phyloP scores from a whole-genome alignment of 2,797 vertebrate species.

The Lepilemur septentrionalis region DNA sequence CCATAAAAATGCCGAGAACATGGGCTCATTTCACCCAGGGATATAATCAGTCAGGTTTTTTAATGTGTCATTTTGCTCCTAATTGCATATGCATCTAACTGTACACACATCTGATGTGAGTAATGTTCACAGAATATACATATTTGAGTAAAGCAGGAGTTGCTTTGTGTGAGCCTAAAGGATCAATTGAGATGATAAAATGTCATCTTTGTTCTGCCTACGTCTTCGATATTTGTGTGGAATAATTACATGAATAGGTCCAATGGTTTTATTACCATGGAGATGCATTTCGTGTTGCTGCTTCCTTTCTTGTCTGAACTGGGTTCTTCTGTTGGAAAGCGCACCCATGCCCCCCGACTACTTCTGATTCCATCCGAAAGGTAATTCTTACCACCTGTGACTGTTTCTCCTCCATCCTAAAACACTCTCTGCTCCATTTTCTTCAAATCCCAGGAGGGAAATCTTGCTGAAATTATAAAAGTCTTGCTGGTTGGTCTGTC shows the following conservation, averaged over 20 bases:
- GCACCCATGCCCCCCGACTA: fast-evolving
- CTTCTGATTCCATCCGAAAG: background rate
- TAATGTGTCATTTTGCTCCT: background rate
- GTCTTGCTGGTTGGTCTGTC: fast-evolving
- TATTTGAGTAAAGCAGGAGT: background rate
- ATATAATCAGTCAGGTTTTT: background rate
- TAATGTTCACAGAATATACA: background rate
- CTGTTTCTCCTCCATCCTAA: background rate
- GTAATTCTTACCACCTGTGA: background rate
- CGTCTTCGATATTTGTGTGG: background rate
- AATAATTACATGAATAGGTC: constrained; percentile 32
- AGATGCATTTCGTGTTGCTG: background rate
- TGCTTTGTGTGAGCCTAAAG: background rate
- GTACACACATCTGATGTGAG: background rate
- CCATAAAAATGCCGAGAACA: background rate
- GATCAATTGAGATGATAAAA: background rate
- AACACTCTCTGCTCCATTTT: background rate
- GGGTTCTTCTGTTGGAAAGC: background rate
- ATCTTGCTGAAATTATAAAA: background rate
- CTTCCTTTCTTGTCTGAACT: background rate
- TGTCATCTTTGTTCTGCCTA: background rate
- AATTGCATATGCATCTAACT: background rate
- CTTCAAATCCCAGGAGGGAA: background rate
- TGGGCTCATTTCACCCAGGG: background rate
- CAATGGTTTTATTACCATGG: constrained; percentile 32